Conservation (phyloP, 2,797 vertebrate species). For the Tolypeutes matacus region DNA sequence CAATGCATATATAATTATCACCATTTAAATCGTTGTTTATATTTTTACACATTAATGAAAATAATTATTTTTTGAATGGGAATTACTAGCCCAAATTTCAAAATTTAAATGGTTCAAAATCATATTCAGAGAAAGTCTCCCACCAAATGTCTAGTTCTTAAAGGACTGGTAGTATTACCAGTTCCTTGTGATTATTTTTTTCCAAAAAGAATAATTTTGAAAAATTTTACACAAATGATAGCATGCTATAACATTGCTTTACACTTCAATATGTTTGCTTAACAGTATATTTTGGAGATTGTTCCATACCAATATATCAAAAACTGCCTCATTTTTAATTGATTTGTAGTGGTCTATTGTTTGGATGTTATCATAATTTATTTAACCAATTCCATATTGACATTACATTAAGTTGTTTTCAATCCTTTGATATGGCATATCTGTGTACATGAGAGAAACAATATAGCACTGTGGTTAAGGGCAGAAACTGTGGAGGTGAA, state of each 20-base stretch:
- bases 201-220: not conserved
- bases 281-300: not conserved
- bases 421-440: not conserved
- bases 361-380: slow-evolving; percentile 1
- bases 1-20: not conserved
- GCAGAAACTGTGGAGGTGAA: not conserved
- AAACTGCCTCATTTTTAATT: slow-evolving; percentile 32
- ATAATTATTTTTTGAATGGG: slow-evolving; percentile 39
- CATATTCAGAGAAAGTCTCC: not conserved
- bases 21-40: not conserved
- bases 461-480: not conserved
- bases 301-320: not conserved
- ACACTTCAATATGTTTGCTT: not conserved
- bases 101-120: slow-evolving; percentile 1
- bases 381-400: not conserved
- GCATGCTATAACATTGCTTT: not conserved
- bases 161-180: not conserved
- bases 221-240: not conserved
- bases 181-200: not conserved
- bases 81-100: not conserved
- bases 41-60: slow-evolving; percentile 8
- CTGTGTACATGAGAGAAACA: not conserved
- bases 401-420: not conserved
- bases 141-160: not conserved
- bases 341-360: not conserved